Base-by-base conservation (phyloP, 2,797 vertebrate species). In the Pipistrellus kuhlii region DNA sequence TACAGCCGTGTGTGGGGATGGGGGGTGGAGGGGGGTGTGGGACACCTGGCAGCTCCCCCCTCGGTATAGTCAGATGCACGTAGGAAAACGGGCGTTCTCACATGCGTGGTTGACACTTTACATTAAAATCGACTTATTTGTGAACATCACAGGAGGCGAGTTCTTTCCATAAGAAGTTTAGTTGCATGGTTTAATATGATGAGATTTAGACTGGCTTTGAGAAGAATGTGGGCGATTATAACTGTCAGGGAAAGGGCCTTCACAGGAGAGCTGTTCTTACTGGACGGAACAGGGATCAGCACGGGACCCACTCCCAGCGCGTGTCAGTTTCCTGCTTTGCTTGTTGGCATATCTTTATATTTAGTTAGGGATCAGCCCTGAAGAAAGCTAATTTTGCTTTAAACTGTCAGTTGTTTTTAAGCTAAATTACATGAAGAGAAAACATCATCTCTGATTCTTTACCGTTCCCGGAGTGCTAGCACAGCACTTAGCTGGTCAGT, bases 1-100 rank as follows among this genome's bases (percentile, higher is more conserved):
- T 99, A 97, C 5, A 64, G 80, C 73, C 18, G 35, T 0, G 14
- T n/a, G 46, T 8, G n/a, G 75, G 48, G 73, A 1, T 51, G 6
- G 17, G 11, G 78, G 77, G 35, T 6, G 38, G 32, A 38, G 8
- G 44, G 44, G 51, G 15, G 75, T 21, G 7, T 8, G 62, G 41
- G 88, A 66, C 77, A 0, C 8, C 38, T 4, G 17, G 38, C 23
- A 11, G 18, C 59, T 14, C 27, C 25, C 15, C 68, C 53, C 59
- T 35, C 6, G 0, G 23, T 41, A 48, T 8, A 9, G 27, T 21
- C 69, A 2, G 57, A 32, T 57, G 0, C 6, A 18, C 0, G 2
- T 0, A 20, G 51, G n/a, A 2, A 32, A 0, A 8, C 0, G 0
- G 4, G 25, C 27, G 2, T 30, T 41, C 32, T 32, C 5, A 12